These are phyloP conservation scores for Micrasema minimum DNA, from an alignment of 1,140 invertebrate species.

Conservation along the genomic window DNA sequence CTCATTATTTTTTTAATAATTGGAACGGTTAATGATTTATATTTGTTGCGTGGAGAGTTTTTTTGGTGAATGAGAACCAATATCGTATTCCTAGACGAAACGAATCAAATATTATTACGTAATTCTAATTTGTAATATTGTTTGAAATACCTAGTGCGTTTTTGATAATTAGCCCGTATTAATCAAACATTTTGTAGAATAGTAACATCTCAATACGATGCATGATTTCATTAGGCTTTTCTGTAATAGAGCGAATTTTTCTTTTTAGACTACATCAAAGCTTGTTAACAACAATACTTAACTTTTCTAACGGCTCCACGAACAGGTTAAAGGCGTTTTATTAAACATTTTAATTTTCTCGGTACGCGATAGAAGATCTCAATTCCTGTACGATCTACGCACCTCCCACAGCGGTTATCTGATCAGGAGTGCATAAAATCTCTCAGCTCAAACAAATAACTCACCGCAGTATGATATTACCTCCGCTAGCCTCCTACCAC, in stretches of 20 bases:
- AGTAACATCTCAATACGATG: no score
- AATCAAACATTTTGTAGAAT: no score
- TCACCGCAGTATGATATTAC: conserved; percentile 41
- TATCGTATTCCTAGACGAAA: no score
- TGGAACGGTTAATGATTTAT: conserved; percentile 37
- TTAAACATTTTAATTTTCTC: conserved; percentile 12
- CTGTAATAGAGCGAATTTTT: no score
- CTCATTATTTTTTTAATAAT: conserved; percentile 35
- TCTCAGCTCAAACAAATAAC: conserved; percentile 44
- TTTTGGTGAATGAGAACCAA: conserved; percentile 5
- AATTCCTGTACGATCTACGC: conserved; percentile 18
- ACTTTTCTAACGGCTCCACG: no score
- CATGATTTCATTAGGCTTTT: no score
- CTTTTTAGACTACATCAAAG: no score
- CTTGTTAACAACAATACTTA: no score
- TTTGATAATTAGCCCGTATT: no score
- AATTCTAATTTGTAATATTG: neutral
- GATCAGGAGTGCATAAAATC: conserved; percentile 34
- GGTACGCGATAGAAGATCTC: conserved; percentile 7
- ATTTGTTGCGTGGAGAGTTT: conserved; percentile 3
- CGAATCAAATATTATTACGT: no score
- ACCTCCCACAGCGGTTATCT: conserved; percentile 32
- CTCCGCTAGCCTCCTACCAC: conserved; percentile 34
- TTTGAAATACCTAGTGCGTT: neutral
- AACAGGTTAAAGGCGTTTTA: no score